Percentiles rank a stretch among this genome's conserved stretches.
phyloP scores from a whole-genome alignment of 2,113 vertebrate species.

The Dolichotis patagonum region DNA sequence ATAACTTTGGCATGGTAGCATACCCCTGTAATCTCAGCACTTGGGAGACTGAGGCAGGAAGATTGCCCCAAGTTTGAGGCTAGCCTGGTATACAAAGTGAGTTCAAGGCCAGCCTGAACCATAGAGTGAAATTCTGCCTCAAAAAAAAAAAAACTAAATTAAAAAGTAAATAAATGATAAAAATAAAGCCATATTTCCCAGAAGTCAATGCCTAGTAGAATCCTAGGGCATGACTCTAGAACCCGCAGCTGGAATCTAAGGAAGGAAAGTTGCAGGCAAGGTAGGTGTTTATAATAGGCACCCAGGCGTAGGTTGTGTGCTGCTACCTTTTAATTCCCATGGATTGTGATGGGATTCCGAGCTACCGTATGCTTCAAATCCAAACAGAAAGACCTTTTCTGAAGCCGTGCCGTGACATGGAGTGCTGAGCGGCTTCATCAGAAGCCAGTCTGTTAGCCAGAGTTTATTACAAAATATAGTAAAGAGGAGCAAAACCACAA shows the following conservation, averaged over 20 bases:
- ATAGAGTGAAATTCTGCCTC: no score
- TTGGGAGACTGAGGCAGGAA: no score
- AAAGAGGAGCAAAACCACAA: constrained; percentile 82
- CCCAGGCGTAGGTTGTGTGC: constrained; percentile 80
- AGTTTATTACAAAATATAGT: constrained; percentile 83
- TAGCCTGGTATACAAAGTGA: no score
- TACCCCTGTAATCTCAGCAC: no score
- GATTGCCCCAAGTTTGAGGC: no score
- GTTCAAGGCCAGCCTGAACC: no score
- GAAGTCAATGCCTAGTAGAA: background rate
- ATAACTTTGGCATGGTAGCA: no score
- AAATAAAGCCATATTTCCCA: background rate
- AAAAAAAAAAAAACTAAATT: no score
- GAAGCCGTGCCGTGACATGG: constrained; percentile 83
- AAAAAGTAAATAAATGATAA: background rate
- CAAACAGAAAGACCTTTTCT: constrained; percentile 82
- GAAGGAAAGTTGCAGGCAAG: constrained; percentile 79
- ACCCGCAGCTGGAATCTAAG: constrained; percentile 61
- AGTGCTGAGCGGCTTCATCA: constrained; percentile 85
- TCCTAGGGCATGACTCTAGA: constrained; percentile 28
- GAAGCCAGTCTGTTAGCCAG: constrained; percentile 80
- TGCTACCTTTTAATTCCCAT: constrained; percentile 72
- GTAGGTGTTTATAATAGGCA: constrained; percentile 76
- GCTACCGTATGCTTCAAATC: constrained; percentile 77
- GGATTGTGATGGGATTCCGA: constrained; percentile 79